Evolutionary conservation across 2,888 invertebrate species (phyloP).

Genomic region (Apodemia mormo): DNA sequence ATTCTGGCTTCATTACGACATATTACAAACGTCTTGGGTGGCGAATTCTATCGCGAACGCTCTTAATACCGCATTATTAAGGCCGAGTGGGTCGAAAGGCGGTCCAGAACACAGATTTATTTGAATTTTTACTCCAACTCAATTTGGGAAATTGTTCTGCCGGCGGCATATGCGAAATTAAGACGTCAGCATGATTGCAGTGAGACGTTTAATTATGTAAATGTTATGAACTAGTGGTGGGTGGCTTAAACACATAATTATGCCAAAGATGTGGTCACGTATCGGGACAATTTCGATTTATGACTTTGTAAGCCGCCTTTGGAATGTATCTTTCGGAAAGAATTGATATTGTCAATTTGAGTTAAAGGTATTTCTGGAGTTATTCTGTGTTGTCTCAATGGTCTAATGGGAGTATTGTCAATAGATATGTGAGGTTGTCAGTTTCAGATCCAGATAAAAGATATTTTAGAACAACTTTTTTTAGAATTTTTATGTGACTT

Average conservation of each 20-base stretch:
- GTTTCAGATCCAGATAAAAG: neutral
- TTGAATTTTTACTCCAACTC: conserved; percentile 80
- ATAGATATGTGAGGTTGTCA: neutral
- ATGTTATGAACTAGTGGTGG: conserved; percentile 76
- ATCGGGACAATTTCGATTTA: conserved; percentile 62
- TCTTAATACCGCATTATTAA: conserved; percentile 77
- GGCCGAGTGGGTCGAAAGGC: conserved; percentile 62
- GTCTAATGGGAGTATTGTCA: neutral
- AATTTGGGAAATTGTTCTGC: conserved; percentile 80
- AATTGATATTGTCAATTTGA: neutral
- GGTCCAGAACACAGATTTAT: conserved; percentile 73
- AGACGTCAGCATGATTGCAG: conserved; percentile 79
- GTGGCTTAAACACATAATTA: conserved; percentile 67
- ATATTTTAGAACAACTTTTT: too few relatives aligned
- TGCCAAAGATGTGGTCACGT: conserved; percentile 69
- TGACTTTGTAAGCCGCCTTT: conserved; percentile 50
- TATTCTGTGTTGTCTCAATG: neutral
- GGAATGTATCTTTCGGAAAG: conserved; percentile 26
- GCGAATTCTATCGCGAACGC: conserved; percentile 80
- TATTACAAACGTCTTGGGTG: conserved; percentile 81
- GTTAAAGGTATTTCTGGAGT: neutral
- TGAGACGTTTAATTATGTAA: conserved; percentile 80
- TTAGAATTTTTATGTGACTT: too few relatives aligned
- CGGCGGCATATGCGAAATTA: conserved; percentile 79
- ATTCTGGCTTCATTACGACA: conserved; percentile 80